Conservation (phyloP, 1,140 invertebrate species). For the Sitodiplosis mosellana region DNA sequence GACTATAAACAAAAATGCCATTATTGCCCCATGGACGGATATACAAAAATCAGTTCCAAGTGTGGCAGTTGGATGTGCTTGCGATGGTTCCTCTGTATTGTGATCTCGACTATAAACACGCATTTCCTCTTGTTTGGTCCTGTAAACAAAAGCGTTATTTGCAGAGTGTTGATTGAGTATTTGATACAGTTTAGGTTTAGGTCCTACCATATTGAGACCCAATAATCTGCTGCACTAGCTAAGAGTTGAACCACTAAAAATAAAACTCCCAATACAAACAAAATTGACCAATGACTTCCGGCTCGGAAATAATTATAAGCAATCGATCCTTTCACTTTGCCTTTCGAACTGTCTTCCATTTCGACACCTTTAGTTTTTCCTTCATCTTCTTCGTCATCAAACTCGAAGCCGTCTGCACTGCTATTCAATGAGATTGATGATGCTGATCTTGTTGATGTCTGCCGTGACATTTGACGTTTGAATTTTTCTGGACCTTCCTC, state of each 20-base stretch:
- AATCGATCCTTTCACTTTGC: no score
- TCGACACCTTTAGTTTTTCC: slow-evolving; percentile 36
- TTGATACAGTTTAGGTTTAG: no score
- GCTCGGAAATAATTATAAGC: slow-evolving; percentile 42
- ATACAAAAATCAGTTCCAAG: not conserved
- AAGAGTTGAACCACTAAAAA: slow-evolving; percentile 38
- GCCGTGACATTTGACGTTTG: slow-evolving; percentile 26
- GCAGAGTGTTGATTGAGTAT: no score
- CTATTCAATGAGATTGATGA: slow-evolving; percentile 28
- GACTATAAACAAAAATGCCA: not conserved
- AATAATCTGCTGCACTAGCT: slow-evolving; percentile 47
- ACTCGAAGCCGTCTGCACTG: slow-evolving; percentile 8
- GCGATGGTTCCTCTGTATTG: not conserved
- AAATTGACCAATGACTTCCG: slow-evolving; percentile 28
- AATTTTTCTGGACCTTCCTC: slow-evolving; percentile 15
- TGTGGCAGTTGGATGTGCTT: not conserved
- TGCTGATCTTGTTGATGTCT: slow-evolving; percentile 37
- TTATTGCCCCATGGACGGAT: not conserved
- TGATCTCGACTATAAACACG: no score
- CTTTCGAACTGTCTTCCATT: slow-evolving; percentile 7
- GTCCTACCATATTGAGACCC: slow-evolving; percentile 43
- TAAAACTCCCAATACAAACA: slow-evolving; percentile 29
- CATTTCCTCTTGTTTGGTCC: slow-evolving; percentile 15
- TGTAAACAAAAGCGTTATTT: no score
- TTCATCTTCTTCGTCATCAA: slow-evolving; percentile 29